These are phyloP conservation scores for Acrocephalus scirpaceus DNA, from an alignment of 2,797 vertebrate genomes.

Conservation along the genomic window DNA sequence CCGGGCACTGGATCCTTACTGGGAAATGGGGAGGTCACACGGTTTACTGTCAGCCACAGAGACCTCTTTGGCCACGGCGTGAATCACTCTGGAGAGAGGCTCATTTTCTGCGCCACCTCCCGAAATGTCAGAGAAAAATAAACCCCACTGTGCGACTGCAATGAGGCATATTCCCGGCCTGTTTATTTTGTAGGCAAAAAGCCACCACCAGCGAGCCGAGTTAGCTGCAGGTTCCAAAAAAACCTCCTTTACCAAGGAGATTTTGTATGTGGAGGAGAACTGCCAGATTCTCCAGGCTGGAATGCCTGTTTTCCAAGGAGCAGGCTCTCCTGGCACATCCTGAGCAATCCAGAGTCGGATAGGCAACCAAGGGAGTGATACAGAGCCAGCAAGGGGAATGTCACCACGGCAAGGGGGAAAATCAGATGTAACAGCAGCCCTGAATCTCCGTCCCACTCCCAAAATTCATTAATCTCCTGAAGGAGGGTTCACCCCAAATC, in stretches of 20 bases:
- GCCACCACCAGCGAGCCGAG: slow-evolving; percentile 16
- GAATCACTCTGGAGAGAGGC: slow-evolving; percentile 54
- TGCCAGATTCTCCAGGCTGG: slow-evolving; percentile 57
- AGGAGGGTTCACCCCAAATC: not conserved
- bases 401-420: not conserved
- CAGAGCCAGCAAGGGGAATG: not conserved
- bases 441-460: not conserved
- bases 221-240: slow-evolving; percentile 40
- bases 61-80: slow-evolving; percentile 41
- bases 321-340: not conserved
- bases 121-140: slow-evolving; percentile 57
- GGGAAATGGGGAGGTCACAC: slow-evolving; percentile 59
- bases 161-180: slow-evolving; percentile 45
- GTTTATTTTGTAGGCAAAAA: slow-evolving; percentile 56
- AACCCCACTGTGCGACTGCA: slow-evolving; percentile 40
- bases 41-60: slow-evolving; percentile 61
- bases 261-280: slow-evolving; percentile 25
- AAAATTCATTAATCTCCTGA: not conserved
- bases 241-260: slow-evolving; percentile 1
- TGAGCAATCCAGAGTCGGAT: not conserved
- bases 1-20: slow-evolving; percentile 22
- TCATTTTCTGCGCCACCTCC: slow-evolving; percentile 54
- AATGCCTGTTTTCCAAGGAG: slow-evolving; percentile 47
- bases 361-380: not conserved
- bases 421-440: not conserved